These are phyloP conservation scores for Lasioglossum morio DNA, from an alignment of 2,888 invertebrate species.

Conservation along the genomic window DNA sequence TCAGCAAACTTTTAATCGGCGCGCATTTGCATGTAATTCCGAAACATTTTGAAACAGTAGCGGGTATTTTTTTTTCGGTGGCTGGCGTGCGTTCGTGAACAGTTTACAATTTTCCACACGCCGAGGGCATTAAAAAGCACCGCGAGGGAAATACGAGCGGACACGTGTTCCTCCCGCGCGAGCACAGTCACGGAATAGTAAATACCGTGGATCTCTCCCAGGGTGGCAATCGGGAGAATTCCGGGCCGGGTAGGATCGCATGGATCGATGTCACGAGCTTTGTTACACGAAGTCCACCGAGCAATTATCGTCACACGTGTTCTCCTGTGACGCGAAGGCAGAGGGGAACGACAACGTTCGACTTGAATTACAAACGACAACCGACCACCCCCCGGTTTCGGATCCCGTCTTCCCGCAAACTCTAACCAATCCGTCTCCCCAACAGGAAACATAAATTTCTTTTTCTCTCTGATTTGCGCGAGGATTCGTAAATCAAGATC, in stretches of 20 bases:
- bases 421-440: not conserved
- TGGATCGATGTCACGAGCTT: constrained; percentile 69
- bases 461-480: not conserved
- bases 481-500: not conserved
- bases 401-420: constrained; percentile 12
- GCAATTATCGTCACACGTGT: constrained; percentile 60
- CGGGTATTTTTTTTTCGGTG: not conserved
- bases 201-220: constrained; percentile 64
- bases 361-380: constrained; percentile 36
- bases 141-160: constrained; percentile 9
- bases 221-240: constrained; percentile 68
- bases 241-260: constrained; percentile 49
- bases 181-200: constrained; percentile 52
- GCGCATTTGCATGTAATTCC: not conserved
- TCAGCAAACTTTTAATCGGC: constrained; percentile 10
- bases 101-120: constrained; percentile 33
- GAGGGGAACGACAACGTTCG: constrained; percentile 19
- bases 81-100: not conserved
- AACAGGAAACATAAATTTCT: not conserved
- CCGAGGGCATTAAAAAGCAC: constrained; percentile 32
- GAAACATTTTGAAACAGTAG: not conserved
- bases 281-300: constrained; percentile 39
- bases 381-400: not conserved
- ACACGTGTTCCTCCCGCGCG: constrained; percentile 21
- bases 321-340: constrained; percentile 36